Conservation (phyloP, 2,797 vertebrate genomes). For the Phoeniculus purpureus region DNA sequence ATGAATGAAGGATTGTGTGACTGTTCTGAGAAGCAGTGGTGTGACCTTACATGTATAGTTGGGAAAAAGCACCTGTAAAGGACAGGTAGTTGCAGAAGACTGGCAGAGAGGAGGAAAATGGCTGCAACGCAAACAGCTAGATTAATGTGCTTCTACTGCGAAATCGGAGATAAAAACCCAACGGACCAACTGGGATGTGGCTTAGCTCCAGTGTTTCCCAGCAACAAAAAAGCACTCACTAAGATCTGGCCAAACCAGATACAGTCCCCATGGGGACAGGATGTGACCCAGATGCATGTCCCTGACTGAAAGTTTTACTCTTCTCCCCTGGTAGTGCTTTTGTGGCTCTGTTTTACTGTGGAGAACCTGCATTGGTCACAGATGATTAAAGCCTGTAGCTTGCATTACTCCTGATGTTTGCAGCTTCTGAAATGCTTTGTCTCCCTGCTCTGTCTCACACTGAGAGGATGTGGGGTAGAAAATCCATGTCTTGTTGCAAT, state of each 20-base stretch:
- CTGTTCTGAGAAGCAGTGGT: not conserved
- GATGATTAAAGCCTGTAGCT: not conserved
- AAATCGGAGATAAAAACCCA: not conserved
- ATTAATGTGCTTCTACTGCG: not conserved
- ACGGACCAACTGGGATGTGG: not conserved
- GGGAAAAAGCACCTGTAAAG: not conserved
- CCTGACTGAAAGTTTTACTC: not conserved
- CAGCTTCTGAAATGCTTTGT: not conserved
- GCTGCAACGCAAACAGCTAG: not conserved
- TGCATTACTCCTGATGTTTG: not conserved
- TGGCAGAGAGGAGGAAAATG: not conserved
- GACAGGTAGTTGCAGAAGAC: not conserved
- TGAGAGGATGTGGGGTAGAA: not conserved
- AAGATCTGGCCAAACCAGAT: not conserved
- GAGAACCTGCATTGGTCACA: not conserved
- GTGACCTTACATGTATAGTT: not conserved
- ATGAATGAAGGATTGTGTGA: not conserved
- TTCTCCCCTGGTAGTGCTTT: not conserved
- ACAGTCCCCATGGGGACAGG: not conserved
- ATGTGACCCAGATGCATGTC: not conserved
- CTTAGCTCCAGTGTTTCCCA: not conserved
- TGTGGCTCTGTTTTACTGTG: not conserved
- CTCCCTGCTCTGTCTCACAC: fast-evolving
- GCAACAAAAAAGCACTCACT: not conserved
- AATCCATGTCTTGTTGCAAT: not conserved